Evolutionary conservation across 1,140 invertebrate genomes (phyloP).

Genomic region (Choristoneura fumiferana): DNA sequence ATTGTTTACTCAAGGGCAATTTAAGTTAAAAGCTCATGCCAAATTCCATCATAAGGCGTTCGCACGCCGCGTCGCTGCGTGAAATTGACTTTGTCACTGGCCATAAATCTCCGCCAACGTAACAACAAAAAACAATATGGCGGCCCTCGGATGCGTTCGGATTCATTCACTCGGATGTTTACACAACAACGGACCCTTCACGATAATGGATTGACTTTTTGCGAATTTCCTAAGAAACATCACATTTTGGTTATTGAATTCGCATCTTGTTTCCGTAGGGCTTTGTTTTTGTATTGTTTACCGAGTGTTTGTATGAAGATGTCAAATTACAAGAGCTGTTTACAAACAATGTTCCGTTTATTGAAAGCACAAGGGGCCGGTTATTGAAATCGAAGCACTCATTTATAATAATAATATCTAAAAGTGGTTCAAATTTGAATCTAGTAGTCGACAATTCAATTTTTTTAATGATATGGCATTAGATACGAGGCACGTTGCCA

Average conservation of each 20-base stretch:
- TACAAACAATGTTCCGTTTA: background rate
- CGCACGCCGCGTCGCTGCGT: conserved; percentile 39
- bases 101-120: conserved; percentile 64
- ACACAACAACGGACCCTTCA: conserved; percentile 57
- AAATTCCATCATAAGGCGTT: conserved; percentile 60
- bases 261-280: conserved; percentile 22
- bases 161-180: conserved; percentile 59
- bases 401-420: too few relatives aligned
- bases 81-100: conserved; percentile 73
- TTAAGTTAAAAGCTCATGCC: conserved; percentile 67
- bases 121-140: conserved; percentile 54
- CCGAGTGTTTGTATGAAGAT: conserved; percentile 28
- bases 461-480: too few relatives aligned
- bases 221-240: conserved; percentile 30
- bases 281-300: conserved; percentile 21
- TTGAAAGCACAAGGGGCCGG: too few relatives aligned
- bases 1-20: conserved; percentile 70
- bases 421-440: too few relatives aligned
- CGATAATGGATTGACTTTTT: conserved; percentile 37
- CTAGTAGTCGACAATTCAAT: too few relatives aligned
- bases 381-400: too few relatives aligned
- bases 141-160: conserved; percentile 47
- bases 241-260: conserved; percentile 32
- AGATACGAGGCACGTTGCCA: too few relatives aligned
- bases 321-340: conserved; percentile 30